Percentiles rank a stretch among this genome's conserved stretches.
Evolutionary conservation across 2,797 vertebrate species (phyloP).

Genomic region (Prunella strophiata): DNA sequence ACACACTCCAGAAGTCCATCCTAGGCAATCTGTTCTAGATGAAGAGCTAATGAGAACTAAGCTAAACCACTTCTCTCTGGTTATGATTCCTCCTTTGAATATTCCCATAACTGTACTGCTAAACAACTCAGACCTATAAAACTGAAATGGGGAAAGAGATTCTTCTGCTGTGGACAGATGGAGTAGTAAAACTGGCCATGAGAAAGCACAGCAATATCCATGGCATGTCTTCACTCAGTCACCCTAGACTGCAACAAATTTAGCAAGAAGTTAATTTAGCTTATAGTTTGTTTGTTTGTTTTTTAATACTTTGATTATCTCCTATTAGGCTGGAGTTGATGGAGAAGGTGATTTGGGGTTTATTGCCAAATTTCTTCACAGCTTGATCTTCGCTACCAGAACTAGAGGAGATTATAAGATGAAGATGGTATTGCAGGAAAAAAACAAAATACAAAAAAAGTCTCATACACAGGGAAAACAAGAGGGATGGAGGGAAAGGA

Average conservation of each 20-base stretch:
- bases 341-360: neutral
- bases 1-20: constrained; percentile 37
- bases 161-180: constrained; percentile 40
- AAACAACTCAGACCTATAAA: constrained; percentile 29
- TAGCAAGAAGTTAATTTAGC: neutral
- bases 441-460: neutral
- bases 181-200: constrained; percentile 16
- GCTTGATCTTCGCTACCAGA: neutral
- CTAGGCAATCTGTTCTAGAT: constrained; percentile 49
- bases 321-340: neutral
- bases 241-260: neutral
- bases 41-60: constrained; percentile 43
- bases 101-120: constrained; percentile 21
- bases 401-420: neutral
- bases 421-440: neutral
- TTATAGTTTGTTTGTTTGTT: neutral
- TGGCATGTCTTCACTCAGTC: neutral
- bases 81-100: constrained; percentile 40
- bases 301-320: neutral
- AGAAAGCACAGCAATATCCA: neutral
- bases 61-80: neutral
- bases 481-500: neutral
- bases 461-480: neutral
- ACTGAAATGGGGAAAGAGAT: neutral
- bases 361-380: neutral